phyloP scores from a whole-genome alignment of 2,113 vertebrate genomes.

The Syngnathus floridae region DNA sequence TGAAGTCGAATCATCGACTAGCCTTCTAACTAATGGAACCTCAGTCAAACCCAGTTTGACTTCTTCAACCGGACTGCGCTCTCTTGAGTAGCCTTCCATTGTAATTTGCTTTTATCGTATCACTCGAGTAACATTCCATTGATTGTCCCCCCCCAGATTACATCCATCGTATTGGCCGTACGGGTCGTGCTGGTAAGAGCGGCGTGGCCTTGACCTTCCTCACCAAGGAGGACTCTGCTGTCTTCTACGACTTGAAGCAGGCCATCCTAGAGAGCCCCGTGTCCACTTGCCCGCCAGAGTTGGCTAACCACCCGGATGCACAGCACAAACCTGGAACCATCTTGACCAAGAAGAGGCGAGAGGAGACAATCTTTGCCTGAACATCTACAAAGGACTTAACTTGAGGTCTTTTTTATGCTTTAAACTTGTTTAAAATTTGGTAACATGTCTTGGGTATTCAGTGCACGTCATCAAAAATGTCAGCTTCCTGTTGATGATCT shows the following conservation, averaged over 20 bases:
- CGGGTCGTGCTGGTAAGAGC: slow-evolving; percentile 93
- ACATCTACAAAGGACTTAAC: neutral
- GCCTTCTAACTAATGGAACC: neutral
- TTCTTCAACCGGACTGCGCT: neutral
- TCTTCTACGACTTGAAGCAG: slow-evolving; percentile 97
- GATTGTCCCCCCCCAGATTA: slow-evolving; percentile 73
- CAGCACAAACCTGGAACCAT: slow-evolving; percentile 98
- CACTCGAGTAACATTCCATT: neutral
- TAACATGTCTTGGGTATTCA: slow-evolving; percentile 7
- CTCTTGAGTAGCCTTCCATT: neutral
- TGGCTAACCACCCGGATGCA: slow-evolving; percentile 93
- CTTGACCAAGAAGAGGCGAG: slow-evolving; percentile 95
- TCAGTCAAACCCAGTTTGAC: neutral
- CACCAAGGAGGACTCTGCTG: slow-evolving; percentile 91
- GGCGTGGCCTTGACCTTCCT: slow-evolving; percentile 96
- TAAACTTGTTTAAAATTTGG: neutral
- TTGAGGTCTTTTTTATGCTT: slow-evolving; percentile 5
- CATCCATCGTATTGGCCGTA: slow-evolving; percentile 96
- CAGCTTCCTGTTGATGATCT: neutral
- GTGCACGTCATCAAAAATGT: neutral
- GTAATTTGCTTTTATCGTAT: neutral
- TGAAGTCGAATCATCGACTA: neutral
- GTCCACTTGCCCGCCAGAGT: slow-evolving; percentile 90
- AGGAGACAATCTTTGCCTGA: slow-evolving; percentile 98
- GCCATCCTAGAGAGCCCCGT: slow-evolving; percentile 95